These are phyloP conservation scores for Atractosteus spatula DNA, from an alignment of 2,113 vertebrate species.

Conservation along the genomic window DNA sequence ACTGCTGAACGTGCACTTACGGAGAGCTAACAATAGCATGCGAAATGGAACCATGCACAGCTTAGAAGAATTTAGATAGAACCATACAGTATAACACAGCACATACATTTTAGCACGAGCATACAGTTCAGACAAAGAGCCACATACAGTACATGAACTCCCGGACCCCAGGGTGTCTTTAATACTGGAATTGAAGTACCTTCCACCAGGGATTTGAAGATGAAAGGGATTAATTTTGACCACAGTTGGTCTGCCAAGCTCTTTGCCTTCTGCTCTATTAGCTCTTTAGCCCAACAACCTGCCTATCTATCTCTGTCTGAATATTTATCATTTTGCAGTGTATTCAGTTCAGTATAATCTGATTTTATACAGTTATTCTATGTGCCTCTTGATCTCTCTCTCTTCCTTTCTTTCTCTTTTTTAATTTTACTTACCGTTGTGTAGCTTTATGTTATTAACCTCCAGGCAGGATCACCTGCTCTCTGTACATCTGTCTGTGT, in stretches of 20 bases:
- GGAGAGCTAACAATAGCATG: too few relatives aligned
- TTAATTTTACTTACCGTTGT: not conserved
- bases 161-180: not conserved
- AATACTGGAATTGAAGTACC: not conserved
- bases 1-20: not conserved
- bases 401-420: not conserved
- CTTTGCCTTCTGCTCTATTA: too few relatives aligned
- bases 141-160: too few relatives aligned
- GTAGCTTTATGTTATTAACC: not conserved
- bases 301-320: too few relatives aligned
- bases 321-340: not conserved
- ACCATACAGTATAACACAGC: too few relatives aligned
- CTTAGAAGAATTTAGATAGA: too few relatives aligned
- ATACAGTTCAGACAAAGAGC: too few relatives aligned
- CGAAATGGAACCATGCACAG: too few relatives aligned
- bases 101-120: too few relatives aligned
- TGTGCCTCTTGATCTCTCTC: not conserved
- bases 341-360: not conserved
- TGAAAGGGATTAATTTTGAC: not conserved
- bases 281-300: too few relatives aligned
- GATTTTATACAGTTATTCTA: slow-evolving; percentile 1
- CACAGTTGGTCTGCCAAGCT: too few relatives aligned
- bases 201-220: slow-evolving; percentile 8
- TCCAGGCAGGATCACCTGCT: slow-evolving; percentile 1
- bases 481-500: not conserved